Conservation (phyloP, 2,113 vertebrate species). For the Vulpes lagopus region DNA sequence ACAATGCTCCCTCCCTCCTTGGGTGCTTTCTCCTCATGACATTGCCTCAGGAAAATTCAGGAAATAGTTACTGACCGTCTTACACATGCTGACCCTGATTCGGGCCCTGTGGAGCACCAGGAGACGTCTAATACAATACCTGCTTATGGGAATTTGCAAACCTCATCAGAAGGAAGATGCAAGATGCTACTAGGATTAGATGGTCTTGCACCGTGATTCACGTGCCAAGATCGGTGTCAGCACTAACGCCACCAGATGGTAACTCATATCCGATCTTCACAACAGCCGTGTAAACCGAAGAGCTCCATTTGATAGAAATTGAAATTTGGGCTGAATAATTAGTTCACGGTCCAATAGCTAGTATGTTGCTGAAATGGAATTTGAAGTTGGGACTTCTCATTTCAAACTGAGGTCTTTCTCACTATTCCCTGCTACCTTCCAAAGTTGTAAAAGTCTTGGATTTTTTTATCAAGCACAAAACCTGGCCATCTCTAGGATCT, state of each 20-base stretch:
- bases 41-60: not conserved
- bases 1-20: not conserved
- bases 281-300: not conserved
- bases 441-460: not conserved
- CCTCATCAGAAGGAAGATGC: not conserved
- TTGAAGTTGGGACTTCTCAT: not conserved
- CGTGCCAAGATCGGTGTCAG: not conserved
- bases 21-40: not conserved
- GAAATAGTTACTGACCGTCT: not conserved
- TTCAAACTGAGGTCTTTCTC: not conserved
- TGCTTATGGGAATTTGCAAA: not conserved
- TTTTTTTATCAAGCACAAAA: not conserved
- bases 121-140: not conserved
- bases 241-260: not conserved
- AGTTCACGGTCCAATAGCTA: not conserved
- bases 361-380: not conserved
- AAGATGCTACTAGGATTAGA: not conserved
- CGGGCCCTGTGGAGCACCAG: not conserved
- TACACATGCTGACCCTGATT: not conserved
- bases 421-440: not conserved
- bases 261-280: not conserved
- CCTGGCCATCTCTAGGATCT: not conserved
- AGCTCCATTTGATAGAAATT: not conserved
- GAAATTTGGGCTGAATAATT: not conserved
- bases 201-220: not conserved